A percentile compares a stretch with the other conserved stretches of the same genome.
phyloP scores from a whole-genome alignment of 2,113 vertebrate species.

The Pachyramphus minor region DNA sequence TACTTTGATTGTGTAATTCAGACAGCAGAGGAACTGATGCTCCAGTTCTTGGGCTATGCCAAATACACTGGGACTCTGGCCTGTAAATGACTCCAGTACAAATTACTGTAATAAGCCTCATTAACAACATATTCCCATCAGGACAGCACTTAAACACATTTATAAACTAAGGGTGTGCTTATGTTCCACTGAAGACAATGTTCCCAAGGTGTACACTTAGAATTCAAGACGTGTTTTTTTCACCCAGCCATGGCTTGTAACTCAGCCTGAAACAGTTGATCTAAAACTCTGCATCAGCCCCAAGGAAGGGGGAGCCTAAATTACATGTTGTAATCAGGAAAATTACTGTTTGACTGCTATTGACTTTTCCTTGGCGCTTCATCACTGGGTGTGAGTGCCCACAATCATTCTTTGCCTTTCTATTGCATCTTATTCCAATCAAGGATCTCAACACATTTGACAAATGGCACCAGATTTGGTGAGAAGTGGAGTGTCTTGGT shows the following conservation, averaged over 20 bases:
- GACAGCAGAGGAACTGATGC: not conserved
- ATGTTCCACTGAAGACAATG: not conserved
- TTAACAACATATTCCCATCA: not conserved
- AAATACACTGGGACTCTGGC: not conserved
- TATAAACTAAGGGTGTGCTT: not conserved
- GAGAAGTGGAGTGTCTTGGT: not conserved
- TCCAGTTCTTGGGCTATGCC: not conserved
- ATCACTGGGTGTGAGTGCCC: not conserved
- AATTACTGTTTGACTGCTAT: conserved; percentile 25
- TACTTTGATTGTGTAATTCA: not conserved
- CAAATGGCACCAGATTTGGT: not conserved
- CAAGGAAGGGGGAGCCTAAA: not conserved
- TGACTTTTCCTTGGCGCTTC: conserved; percentile 11
- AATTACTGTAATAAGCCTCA: not conserved
- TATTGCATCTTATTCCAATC: not conserved
- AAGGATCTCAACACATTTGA: not conserved
- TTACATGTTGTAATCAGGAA: not conserved
- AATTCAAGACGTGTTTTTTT: not conserved
- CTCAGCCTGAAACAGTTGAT: not conserved
- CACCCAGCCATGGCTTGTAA: not conserved
- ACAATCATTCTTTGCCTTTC: not conserved
- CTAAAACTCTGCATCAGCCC: not conserved
- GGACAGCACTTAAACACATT: not conserved
- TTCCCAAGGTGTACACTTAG: not conserved
- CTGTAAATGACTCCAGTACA: not conserved